Evolutionary conservation across 2,113 vertebrate species (phyloP), one percentile per base, ranked within the genome.

Genomic region (Empidonax traillii): DNA sequence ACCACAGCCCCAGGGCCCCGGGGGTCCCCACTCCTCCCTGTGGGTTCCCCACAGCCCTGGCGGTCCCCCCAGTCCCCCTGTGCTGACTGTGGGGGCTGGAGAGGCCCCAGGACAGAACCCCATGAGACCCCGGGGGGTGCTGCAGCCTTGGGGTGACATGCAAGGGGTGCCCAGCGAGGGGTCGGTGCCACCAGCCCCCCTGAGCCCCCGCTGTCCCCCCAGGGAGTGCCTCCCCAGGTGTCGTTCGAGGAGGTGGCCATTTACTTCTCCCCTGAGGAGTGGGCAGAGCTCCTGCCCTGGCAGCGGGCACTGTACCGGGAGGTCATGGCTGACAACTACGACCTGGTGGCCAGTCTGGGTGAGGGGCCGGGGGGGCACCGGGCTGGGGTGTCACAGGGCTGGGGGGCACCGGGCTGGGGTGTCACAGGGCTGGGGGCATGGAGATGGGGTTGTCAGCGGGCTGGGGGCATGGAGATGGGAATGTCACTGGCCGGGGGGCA

Each of bases 291-390:
- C 35, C 35, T 12, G 44, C 66, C 79, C 37, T 61, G 66, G 35
- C 41, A 37, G 35, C 65, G 82, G 65, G 35, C 31, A 14, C 88
- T 90, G 65, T 53, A 90, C 72, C 65, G 56, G 6, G 31, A 93
- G 39, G 97, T 97, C 76, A 97, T 96, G 95, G 28, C 46, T 39
- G 96, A 92, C 63, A 97, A 85, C 77, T 76, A 73, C 6, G 73
- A 55, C 21, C 91, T 94, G 55, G 69, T 97, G 13, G 58, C 89
- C 58, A 93, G 94, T 28, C 88, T 96, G 72, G 96, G 96, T 83
- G 66, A 61, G 80, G 44, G 59, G 23, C 37, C 14, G 5, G 44
- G 5, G 65, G 24, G 30, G 6, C 66, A 22, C 22, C 10, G 53
- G 9, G 23, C 25, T 3, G 46, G 12, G 56, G 44, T 4, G 12